These are phyloP conservation scores for Ctena decussata DNA, from an alignment of 2,888 invertebrate species.

Conservation along the genomic window DNA sequence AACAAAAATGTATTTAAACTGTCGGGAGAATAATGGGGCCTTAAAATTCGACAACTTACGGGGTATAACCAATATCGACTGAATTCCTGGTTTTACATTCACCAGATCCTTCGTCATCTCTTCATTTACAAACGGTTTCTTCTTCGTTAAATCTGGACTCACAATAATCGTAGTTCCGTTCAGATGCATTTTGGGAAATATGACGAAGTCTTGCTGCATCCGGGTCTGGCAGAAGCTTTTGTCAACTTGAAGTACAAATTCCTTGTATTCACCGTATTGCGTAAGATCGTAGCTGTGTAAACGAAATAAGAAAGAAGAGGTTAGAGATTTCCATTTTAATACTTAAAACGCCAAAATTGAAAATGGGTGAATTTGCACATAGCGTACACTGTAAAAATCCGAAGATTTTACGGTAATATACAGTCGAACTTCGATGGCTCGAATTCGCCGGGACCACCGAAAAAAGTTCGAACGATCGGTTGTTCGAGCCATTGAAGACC, in stretches of 20 bases:
- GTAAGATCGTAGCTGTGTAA: constrained; percentile 51
- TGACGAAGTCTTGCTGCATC: constrained; percentile 49
- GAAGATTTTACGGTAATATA: too few relatives aligned
- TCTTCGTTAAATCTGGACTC: constrained; percentile 34
- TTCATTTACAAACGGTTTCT: constrained; percentile 38
- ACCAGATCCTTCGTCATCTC: constrained; percentile 36
- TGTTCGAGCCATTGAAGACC: too few relatives aligned
- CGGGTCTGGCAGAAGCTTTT: constrained; percentile 48
- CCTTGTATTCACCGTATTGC: constrained; percentile 51
- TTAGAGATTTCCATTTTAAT: too few relatives aligned
- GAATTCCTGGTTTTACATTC: constrained; percentile 35
- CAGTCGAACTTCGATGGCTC: too few relatives aligned
- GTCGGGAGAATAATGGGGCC: too few relatives aligned
- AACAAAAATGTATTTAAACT: too few relatives aligned
- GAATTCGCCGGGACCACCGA: too few relatives aligned
- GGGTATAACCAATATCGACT: constrained; percentile 55
- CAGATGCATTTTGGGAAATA: constrained; percentile 56
- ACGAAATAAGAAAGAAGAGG: background rate
- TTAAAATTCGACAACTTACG: constrained; percentile 25
- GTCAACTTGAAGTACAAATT: constrained; percentile 45
- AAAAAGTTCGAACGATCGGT: too few relatives aligned
- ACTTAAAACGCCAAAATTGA: too few relatives aligned
- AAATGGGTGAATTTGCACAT: too few relatives aligned
- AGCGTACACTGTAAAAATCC: too few relatives aligned
- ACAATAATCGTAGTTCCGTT: constrained; percentile 54